These are phyloP conservation scores for Pteropus rufus DNA, from an alignment of 2,797 vertebrate species.

Conservation along the genomic window DNA sequence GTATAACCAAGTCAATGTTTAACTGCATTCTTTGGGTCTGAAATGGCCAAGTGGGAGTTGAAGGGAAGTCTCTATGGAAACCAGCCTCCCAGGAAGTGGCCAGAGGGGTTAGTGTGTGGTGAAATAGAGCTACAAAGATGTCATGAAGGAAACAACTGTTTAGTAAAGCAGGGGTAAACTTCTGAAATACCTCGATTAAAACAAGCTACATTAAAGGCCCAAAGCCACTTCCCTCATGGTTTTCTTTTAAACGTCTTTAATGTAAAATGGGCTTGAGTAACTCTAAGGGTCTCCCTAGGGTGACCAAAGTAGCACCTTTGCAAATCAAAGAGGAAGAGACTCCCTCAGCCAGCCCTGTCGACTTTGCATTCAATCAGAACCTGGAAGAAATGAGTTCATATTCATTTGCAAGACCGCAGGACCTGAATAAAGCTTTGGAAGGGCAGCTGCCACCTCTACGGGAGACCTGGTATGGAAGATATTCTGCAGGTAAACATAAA, in stretches of 20 bases:
- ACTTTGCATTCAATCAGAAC: fast-evolving
- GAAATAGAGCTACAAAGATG: conserved; percentile 9
- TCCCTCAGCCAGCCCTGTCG: fast-evolving
- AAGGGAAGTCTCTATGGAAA: conserved; percentile 50
- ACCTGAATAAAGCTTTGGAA: background rate
- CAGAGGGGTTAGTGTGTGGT: background rate
- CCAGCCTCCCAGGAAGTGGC: background rate
- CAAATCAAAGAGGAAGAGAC: conserved; percentile 33
- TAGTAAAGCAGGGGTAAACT: background rate
- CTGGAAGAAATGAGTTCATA: background rate
- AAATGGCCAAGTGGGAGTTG: conserved; percentile 7
- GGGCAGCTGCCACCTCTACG: conserved; percentile 80
- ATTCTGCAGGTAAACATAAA: conserved; percentile 79
- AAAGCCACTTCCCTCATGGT: background rate
- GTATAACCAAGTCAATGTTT: conserved; percentile 82
- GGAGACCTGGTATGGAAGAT: conserved; percentile 72
- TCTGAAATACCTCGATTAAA: background rate
- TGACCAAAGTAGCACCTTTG: conserved; percentile 86
- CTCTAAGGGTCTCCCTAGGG: conserved; percentile 82
- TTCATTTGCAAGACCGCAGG: fast-evolving
- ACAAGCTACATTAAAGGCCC: background rate
- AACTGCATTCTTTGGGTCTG: conserved; percentile 74
- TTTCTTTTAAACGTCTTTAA: background rate
- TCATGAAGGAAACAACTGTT: background rate
- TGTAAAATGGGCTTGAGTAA: conserved; percentile 86